Evolutionary conservation across 2,797 vertebrate genomes (phyloP).

Genomic region (Sciurus vulgaris): DNA sequence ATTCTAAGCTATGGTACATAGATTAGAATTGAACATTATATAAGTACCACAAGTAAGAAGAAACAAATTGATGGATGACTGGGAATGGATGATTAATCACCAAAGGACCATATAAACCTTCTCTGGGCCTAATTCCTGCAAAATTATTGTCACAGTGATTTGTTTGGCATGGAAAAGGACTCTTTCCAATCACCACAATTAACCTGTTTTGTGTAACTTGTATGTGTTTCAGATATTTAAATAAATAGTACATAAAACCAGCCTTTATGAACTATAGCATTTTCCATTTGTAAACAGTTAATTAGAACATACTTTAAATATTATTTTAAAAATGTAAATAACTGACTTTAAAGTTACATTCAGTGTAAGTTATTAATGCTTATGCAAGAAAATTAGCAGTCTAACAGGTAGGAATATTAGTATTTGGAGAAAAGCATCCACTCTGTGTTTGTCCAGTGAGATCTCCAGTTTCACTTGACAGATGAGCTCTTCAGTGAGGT

Average conservation of each 20-base stretch:
- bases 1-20: neutral
- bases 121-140: neutral
- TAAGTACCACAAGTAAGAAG: neutral
- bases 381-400: slow-evolving; percentile 39
- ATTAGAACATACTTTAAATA: slow-evolving; percentile 30
- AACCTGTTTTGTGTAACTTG: neutral
- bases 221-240: neutral
- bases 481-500: neutral
- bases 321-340: neutral
- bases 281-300: slow-evolving; percentile 49
- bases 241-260: neutral
- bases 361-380: neutral
- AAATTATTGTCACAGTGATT: slow-evolving; percentile 50
- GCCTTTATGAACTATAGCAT: neutral
- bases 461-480: neutral
- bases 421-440: neutral
- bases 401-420: neutral
- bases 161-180: slow-evolving; percentile 27
- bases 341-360: slow-evolving; percentile 29
- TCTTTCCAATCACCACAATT: slow-evolving; percentile 31
- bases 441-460: neutral
- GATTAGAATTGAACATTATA: neutral
- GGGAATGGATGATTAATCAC: slow-evolving; percentile 47
- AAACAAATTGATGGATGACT: neutral
- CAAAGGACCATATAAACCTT: slow-evolving; percentile 44